Base-by-base conservation (phyloP, 2,888 invertebrate genomes). In the Oscheius sp. region DNA sequence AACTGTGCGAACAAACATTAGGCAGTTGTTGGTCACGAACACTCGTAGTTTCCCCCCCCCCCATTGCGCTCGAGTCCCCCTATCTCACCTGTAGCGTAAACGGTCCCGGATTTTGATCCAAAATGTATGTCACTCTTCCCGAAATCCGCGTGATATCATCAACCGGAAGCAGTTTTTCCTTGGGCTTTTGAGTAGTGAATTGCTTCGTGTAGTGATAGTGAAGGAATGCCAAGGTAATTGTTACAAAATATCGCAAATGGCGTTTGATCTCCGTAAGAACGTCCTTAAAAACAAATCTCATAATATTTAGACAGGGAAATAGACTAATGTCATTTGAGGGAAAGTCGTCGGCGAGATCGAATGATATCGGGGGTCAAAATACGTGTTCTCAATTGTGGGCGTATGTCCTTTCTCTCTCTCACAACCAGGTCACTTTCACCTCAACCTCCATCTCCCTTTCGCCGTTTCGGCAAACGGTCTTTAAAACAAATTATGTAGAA, bases 61-160 rank as follows among this genome's bases (percentile, higher is more conserved):
- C 21, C 21, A 21, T 21, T 53, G 11, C 59, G 42, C 42, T 7
- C 37, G 2, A 51, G 7, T 53, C 42, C 7, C 21, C 35, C 32
- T 55, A 35, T 35, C 50, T 48, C 37, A 58, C 70, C 70, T 98
- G 98, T n/a, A 99, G 91, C 0, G 98, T 98, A 94, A 96, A 95
- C n/a, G 93, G 92, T 1, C 96, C 93, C 3, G 98, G 96, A 92
- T 99, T 99, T 88, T 96, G 96, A 74, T 98, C 98, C 65, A 99
- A 91, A 83, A 99, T 93, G 33, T 59, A 48, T 7, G 48, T 59
- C 29, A 70, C 50, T n/a, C 48, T 59, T 13, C 58, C 59, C 58
- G 70, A 70, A 9, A 70, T 47, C 13, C 59, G 37, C 13, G 70
- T 59, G 35, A 70, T 58, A 47, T 70, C 70, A n/a, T 59, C 58